Conservation (phyloP, 2,888 invertebrate species). For the Caenorhabditis uteleia region DNA sequence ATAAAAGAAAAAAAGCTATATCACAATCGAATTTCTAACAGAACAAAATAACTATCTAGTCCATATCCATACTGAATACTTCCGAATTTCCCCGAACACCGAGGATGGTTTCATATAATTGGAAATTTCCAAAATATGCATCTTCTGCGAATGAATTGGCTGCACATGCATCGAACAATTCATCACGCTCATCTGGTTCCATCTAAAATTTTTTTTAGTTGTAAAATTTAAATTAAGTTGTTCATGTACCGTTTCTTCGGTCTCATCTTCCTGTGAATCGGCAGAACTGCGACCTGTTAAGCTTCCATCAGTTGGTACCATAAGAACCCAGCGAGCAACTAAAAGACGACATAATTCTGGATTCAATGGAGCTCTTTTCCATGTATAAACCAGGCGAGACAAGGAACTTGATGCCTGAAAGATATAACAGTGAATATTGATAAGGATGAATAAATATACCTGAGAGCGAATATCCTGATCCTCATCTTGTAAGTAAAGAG, state of each 20-base stretch:
- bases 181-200: slow-evolving; percentile 14
- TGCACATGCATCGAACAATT: slow-evolving; percentile 51
- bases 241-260: slow-evolving; percentile 2
- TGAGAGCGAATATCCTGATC: slow-evolving; percentile 24
- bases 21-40: slow-evolving; percentile 1
- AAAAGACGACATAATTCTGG: slow-evolving; percentile 26
- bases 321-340: slow-evolving; percentile 12
- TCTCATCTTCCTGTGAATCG: slow-evolving; percentile 8
- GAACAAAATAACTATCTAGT: slow-evolving; percentile 1
- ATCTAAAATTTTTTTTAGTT: background rate
- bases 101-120: slow-evolving; percentile 14
- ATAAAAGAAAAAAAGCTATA: background rate
- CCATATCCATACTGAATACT: slow-evolving; percentile 16
- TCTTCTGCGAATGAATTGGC: slow-evolving; percentile 48
- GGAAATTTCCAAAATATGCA: slow-evolving; percentile 31
- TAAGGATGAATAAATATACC: slow-evolving; percentile 13
- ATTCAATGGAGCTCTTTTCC: slow-evolving; percentile 4
- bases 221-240: background rate
- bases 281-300: background rate
- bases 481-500: slow-evolving; percentile 34
- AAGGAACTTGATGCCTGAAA: slow-evolving; percentile 7
- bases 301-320: no score
- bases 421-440: background rate
- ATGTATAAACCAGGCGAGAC: slow-evolving; percentile 8
- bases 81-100: slow-evolving; percentile 5